Conservation (phyloP, 2,888 invertebrate genomes). For the Glyphotaelius pellucidus region DNA sequence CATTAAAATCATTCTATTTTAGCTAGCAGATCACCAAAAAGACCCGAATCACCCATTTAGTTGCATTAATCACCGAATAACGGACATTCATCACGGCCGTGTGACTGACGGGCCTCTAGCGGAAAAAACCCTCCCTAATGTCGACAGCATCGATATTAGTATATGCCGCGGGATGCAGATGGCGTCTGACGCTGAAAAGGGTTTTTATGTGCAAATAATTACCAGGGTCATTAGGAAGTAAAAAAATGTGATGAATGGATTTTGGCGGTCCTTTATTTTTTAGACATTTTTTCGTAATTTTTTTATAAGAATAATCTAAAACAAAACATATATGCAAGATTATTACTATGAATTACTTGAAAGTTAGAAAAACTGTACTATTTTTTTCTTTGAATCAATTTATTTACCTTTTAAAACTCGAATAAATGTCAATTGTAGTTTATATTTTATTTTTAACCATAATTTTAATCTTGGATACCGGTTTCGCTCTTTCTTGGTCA, state of each 20-base stretch:
- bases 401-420: too few relatives aligned
- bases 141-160: slow-evolving; percentile 4
- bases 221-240: slow-evolving; percentile 14
- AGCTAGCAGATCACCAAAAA: background rate
- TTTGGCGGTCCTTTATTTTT: background rate
- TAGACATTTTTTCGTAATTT: too few relatives aligned
- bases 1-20: background rate
- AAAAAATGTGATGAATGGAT: slow-evolving; percentile 3
- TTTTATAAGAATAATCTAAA: too few relatives aligned
- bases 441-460: too few relatives aligned
- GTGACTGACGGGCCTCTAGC: slow-evolving; percentile 50
- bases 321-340: too few relatives aligned
- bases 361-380: too few relatives aligned
- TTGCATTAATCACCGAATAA: slow-evolving; percentile 56
- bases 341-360: too few relatives aligned
- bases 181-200: slow-evolving; percentile 12
- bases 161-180: background rate
- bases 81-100: slow-evolving; percentile 49
- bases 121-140: slow-evolving; percentile 10
- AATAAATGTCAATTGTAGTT: too few relatives aligned
- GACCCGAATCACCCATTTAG: slow-evolving; percentile 43
- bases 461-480: too few relatives aligned
- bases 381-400: too few relatives aligned
- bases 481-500: too few relatives aligned
- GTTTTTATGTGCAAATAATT: slow-evolving; percentile 10